phyloP scores from a whole-genome alignment of 2,888 invertebrate species.

The Spisula solida region DNA sequence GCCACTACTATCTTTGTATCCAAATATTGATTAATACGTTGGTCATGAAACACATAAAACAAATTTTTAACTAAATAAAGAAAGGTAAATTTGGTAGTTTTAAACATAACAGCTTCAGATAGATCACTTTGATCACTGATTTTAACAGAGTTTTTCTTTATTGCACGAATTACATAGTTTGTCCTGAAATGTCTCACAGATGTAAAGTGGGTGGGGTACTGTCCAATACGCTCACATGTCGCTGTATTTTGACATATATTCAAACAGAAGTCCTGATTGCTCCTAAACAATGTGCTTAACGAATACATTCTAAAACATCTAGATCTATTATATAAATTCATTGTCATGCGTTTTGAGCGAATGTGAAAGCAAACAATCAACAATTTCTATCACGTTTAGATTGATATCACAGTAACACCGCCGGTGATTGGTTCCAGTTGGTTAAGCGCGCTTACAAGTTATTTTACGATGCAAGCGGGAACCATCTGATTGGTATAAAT shows the following conservation, averaged over 20 bases:
- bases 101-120: not conserved
- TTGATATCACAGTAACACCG: no score
- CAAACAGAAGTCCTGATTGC: not conserved
- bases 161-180: not conserved
- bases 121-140: not conserved
- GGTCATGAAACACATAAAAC: slow-evolving; percentile 6
- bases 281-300: not conserved
- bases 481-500: no score
- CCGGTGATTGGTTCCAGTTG: no score
- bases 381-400: no score
- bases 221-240: not conserved
- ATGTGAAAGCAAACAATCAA: no score
- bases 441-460: no score
- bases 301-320: not conserved
- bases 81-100: not conserved
- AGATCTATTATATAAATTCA: not conserved
- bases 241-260: not conserved
- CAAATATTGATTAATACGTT: not conserved
- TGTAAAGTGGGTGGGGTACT: not conserved
- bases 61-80: not conserved
- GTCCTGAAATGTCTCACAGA: not conserved
- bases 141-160: not conserved
- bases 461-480: no score
- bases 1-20: not conserved
- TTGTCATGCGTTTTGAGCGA: not conserved